These are phyloP conservation scores for Ursus arctos DNA, from an alignment of 2,113 vertebrate genomes.

Conservation along the genomic window DNA sequence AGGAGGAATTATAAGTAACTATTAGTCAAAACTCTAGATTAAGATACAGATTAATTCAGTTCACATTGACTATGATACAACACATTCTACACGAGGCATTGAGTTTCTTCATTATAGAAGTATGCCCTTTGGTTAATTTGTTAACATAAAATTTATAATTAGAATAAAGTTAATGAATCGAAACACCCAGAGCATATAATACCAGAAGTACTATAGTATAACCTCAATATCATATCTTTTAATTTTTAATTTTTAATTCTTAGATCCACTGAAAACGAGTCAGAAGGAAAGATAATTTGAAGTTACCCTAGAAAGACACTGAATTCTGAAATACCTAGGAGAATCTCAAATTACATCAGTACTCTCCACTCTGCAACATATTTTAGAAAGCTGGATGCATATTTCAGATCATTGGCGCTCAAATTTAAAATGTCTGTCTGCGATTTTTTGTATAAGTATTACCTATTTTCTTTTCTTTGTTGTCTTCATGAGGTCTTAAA, in stretches of 20 bases:
- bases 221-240: slow-evolving; percentile 10
- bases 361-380: slow-evolving; percentile 20
- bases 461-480: slow-evolving; percentile 59
- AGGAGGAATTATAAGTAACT: slow-evolving; percentile 2
- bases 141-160: slow-evolving; percentile 46
- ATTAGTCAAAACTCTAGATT: slow-evolving; percentile 17
- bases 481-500: slow-evolving; percentile 60
- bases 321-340: slow-evolving; percentile 72
- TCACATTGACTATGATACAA: not conserved
- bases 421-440: slow-evolving; percentile 40
- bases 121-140: slow-evolving; percentile 18
- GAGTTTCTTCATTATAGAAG: slow-evolving; percentile 51
- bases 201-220: not conserved
- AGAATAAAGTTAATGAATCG: slow-evolving; percentile 36
- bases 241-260: slow-evolving; percentile 67
- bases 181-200: not conserved
- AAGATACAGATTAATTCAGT: not conserved
- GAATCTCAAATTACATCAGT: slow-evolving; percentile 61
- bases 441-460: slow-evolving; percentile 60
- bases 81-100: not conserved
- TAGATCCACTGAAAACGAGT: slow-evolving; percentile 1
- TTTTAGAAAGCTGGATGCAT: slow-evolving; percentile 63
- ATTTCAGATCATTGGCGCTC: slow-evolving; percentile 68
- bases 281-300: slow-evolving; percentile 76
- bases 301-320: slow-evolving; percentile 61